Base-by-base conservation (phyloP, 2,113 vertebrate genomes). In the Epinephelus moara region DNA sequence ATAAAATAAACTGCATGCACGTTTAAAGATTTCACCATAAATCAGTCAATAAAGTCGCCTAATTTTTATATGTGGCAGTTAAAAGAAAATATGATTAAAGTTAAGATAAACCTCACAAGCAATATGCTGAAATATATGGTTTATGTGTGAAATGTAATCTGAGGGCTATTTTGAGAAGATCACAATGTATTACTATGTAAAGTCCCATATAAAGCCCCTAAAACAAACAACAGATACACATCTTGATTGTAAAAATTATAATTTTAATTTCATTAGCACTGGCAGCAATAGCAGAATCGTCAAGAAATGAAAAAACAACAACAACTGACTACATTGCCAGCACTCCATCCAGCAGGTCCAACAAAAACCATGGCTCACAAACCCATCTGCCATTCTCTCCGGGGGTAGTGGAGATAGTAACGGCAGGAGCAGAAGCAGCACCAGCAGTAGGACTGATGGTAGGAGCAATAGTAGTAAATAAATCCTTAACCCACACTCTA, bases 371-470 rank as follows among this genome's bases (percentile, higher is more conserved):
- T 73, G 69, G 87, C 83, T 89, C 83, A 87, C 74, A 86, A 68
- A 85, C 85, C 92, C 85, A 68, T 92, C 92, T 93, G 91, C 78
- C 84, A 63, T 73, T 85, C 88, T 90, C 89, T 91, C 85, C 33
- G 92, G 95, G 94, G 94, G 80, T 75, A 89, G 78, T 71, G 37
- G 47, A 78, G 80, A 80, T 70, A 87, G 83, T 84, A 88, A 69
- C 25, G 11, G 56, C 55, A 74, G 57, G 56, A 88, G 80, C 37
- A 72, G 75, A 57, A 59, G 78, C 52, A 80, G 79, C 64, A 85
- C 17, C 68, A 88, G 73, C 42, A 77, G 77, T 56, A n/a, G n/a
- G n/a, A 42, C 37, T 75, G 66, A 73, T 76, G 25, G 53, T 70
- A 70, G 21, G 30, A 33, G 33, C 63, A 75, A 76, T 61, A 70